Evolutionary conservation across 64 coral and sea anemone species (phyloP).

Genomic region (Montipora foliosa): DNA sequence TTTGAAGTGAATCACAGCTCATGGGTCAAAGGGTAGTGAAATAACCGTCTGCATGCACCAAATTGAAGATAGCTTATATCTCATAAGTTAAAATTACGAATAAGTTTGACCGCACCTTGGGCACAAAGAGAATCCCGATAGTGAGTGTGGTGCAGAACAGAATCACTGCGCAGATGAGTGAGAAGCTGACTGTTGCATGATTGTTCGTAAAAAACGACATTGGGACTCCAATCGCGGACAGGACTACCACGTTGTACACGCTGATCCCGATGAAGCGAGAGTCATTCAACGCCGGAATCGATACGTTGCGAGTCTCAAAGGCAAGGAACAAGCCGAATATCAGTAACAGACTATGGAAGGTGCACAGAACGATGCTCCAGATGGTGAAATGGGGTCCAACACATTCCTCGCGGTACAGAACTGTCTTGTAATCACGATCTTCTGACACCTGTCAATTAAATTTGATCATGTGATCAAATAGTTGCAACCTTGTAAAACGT

Average conservation of each 20-base stretch:
- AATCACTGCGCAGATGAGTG: constrained; percentile 86
- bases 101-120: constrained; percentile 63
- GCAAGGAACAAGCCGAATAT: constrained; percentile 90
- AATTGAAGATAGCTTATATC: too few relatives aligned
- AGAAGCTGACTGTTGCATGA: constrained; percentile 67
- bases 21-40: too few relatives aligned
- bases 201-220: constrained; percentile 76
- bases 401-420: constrained; percentile 81
- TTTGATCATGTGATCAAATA: neutral
- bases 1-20: too few relatives aligned
- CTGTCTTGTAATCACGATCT: constrained; percentile 77
- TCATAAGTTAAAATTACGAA: too few relatives aligned
- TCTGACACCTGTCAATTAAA: constrained; percentile 67
- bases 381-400: constrained; percentile 69
- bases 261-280: constrained; percentile 93
- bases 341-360: constrained; percentile 85
- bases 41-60: too few relatives aligned
- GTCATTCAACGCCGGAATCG: constrained; percentile 87
- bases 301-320: constrained; percentile 87
- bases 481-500: too few relatives aligned
- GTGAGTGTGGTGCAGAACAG: constrained; percentile 89
- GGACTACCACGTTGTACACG: constrained; percentile 91
- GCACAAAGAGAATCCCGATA: constrained; percentile 84
- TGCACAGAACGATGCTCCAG: constrained; percentile 79
- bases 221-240: constrained; percentile 88